Percentiles rank a stretch among this genome's conserved stretches.
Conservation (phyloP, 1,140 invertebrate species). For the Whitmania pigra region DNA sequence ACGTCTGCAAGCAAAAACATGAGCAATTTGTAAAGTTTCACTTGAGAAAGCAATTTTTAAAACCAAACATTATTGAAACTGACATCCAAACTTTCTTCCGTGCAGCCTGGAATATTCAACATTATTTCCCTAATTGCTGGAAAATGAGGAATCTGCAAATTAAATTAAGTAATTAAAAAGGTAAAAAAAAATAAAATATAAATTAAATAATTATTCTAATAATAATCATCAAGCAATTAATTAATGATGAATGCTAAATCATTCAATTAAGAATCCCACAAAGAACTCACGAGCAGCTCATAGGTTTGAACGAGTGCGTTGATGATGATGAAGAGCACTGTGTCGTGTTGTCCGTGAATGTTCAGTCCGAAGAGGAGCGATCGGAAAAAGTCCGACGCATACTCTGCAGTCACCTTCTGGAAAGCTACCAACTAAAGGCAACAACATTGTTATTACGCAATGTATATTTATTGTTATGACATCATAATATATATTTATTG, state of each 20-base stretch:
- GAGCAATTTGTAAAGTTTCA: too few relatives aligned
- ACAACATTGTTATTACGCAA: too few relatives aligned
- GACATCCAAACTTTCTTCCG: not conserved
- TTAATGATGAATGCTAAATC: not conserved
- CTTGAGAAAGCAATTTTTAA: not conserved
- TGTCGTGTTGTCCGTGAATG: constrained; percentile 62
- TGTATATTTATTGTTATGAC: too few relatives aligned
- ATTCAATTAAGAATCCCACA: not conserved
- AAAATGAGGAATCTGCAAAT: not conserved
- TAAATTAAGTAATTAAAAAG: too few relatives aligned
- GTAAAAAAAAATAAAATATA: too few relatives aligned
- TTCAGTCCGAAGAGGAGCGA: constrained; percentile 34
- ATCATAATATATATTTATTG: too few relatives aligned
- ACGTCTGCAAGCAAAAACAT: too few relatives aligned
- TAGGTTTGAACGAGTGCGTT: constrained; percentile 63
- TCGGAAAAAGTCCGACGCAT: constrained; percentile 31
- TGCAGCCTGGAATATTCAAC: not conserved
- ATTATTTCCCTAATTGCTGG: not conserved
- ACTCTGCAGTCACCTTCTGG: constrained; percentile 28
- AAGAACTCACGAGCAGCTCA: constrained; percentile 57
- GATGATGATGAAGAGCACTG: constrained; percentile 57
- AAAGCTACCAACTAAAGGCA: constrained; percentile 31
- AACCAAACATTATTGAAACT: not conserved
- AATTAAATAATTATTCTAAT: too few relatives aligned
- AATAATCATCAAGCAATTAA: not conserved